These are phyloP conservation scores for Acanthosepion esculentum DNA, from an alignment of 2,888 invertebrate genomes.

Conservation along the genomic window DNA sequence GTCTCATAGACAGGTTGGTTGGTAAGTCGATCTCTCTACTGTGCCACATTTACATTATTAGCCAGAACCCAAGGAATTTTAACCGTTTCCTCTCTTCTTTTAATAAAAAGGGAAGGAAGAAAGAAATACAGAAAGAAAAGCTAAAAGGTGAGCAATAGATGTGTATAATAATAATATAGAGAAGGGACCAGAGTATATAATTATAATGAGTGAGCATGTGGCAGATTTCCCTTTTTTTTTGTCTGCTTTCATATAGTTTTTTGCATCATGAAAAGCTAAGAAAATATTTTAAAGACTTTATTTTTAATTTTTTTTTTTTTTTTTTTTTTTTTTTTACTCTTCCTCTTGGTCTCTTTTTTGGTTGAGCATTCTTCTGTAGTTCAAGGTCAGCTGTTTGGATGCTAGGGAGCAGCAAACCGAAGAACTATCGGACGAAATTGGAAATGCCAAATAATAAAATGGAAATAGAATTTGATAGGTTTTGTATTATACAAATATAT, in stretches of 20 bases:
- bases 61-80: not conserved
- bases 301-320: not conserved
- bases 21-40: conserved; percentile 23
- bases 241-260: not conserved
- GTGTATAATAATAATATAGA: not conserved
- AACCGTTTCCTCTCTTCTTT: not conserved
- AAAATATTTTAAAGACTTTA: not conserved
- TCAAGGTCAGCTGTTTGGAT: not conserved
- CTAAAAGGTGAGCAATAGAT: conserved; percentile 33
- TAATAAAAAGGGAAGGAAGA: not conserved
- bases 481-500: conserved; percentile 6
- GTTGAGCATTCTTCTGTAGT: conserved; percentile 15
- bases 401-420: conserved; percentile 21
- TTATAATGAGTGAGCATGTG: conserved; percentile 25
- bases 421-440: conserved; percentile 9
- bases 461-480: conserved; percentile 23
- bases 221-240: not conserved
- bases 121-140: conserved; percentile 1
- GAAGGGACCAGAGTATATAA: not conserved
- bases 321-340: not conserved
- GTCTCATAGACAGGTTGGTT: conserved; percentile 9
- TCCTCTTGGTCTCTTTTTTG: not conserved
- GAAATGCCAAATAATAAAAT: conserved; percentile 1
- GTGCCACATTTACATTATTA: not conserved
- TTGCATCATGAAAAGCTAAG: conserved; percentile 33